Conservation (phyloP, 2,113 vertebrate species). For the Scatophagus argus region DNA sequence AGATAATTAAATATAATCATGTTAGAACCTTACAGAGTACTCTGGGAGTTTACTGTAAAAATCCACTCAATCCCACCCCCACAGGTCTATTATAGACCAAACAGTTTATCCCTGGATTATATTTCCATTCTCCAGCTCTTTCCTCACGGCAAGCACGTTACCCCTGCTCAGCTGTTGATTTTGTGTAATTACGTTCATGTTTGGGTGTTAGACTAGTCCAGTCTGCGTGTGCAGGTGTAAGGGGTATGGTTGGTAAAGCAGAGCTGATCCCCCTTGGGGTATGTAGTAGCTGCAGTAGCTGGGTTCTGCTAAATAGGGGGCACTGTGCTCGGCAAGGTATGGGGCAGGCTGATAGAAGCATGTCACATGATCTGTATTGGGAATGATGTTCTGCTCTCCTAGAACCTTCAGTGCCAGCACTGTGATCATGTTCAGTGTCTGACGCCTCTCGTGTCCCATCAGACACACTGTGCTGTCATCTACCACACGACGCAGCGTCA, state of each 20-base stretch:
- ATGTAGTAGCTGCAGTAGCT: slow-evolving; percentile 92
- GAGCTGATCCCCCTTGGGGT: slow-evolving; percentile 86
- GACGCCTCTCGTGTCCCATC: slow-evolving; percentile 92
- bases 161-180: slow-evolving; percentile 34
- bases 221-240: slow-evolving; percentile 88
- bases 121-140: slow-evolving; percentile 60
- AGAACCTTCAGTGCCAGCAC: slow-evolving; percentile 94
- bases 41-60: slow-evolving; percentile 65
- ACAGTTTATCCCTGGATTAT: slow-evolving; percentile 73
- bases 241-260: slow-evolving; percentile 90
- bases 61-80: slow-evolving; percentile 64
- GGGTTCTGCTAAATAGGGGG: slow-evolving; percentile 90
- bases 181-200: slow-evolving; percentile 31
- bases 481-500: slow-evolving; percentile 92
- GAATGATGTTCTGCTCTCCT: slow-evolving; percentile 94
- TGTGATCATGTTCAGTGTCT: slow-evolving; percentile 97
- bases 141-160: slow-evolving; percentile 41
- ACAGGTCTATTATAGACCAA: slow-evolving; percentile 77
- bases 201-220: slow-evolving; percentile 82
- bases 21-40: slow-evolving; percentile 67
- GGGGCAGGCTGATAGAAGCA: slow-evolving; percentile 97
- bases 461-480: slow-evolving; percentile 96
- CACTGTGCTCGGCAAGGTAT: slow-evolving; percentile 88
- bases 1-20: slow-evolving; percentile 77
- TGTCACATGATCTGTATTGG: slow-evolving; percentile 91